Conservation (phyloP, 2,113 vertebrate species). For the Pycnonotus jocosus region DNA sequence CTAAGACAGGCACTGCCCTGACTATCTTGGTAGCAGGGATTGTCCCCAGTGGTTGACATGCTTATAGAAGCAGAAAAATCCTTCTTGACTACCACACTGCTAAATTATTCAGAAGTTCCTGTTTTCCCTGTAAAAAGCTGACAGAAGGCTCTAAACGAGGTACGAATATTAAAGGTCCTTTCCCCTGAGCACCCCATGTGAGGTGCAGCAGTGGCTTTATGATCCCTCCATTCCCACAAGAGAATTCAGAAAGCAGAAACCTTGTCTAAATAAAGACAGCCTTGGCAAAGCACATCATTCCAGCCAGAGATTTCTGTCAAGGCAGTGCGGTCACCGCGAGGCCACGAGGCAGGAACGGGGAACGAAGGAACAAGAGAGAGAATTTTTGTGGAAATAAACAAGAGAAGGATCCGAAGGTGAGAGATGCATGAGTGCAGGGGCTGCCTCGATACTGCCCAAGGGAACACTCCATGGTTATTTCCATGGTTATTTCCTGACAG, state of each 20-base stretch:
- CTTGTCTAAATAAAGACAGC: conserved; percentile 50
- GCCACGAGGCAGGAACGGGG: background rate
- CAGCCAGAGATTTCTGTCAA: conserved; percentile 36
- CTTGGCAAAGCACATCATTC: conserved; percentile 25
- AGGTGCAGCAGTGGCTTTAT: background rate
- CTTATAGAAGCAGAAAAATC: background rate
- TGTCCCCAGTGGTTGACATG: background rate
- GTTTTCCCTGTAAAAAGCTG: background rate
- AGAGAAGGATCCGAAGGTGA: background rate
- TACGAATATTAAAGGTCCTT: background rate
- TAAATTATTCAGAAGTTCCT: background rate
- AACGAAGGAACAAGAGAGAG: background rate
- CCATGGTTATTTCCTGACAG: background rate
- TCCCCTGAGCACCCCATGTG: background rate
- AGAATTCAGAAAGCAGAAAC: background rate
- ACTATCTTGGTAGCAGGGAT: background rate
- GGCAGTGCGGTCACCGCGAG: conserved; percentile 26
- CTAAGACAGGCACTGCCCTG: background rate
- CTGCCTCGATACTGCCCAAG: background rate
- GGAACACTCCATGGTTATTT: background rate
- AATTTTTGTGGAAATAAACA: background rate
- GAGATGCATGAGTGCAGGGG: background rate
- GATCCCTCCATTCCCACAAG: background rate
- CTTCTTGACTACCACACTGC: background rate
- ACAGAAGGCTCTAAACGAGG: background rate